Base-by-base conservation (phyloP, 2,113 vertebrate species). In the Todiramphus saurophagus region DNA sequence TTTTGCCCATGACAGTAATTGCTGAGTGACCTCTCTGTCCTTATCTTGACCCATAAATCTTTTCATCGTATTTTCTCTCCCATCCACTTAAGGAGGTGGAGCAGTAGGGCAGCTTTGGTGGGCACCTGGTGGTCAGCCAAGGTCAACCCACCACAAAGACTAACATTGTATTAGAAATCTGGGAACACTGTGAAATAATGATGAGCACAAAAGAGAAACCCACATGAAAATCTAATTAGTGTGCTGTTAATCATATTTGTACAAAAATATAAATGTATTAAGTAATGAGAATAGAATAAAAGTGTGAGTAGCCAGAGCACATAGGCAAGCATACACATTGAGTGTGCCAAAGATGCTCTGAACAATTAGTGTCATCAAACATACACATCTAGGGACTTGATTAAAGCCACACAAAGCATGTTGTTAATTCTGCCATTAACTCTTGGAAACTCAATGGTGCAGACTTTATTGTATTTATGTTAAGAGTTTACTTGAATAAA, bases 91-190 rank as follows among this genome's bases (percentile, higher is more conserved):
- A 96, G 21, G 41, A 46, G 5, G 9, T 3, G 3, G 35, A 85
- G 33, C 25, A 35, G 50, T 5, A 78, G 14, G 37, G 16, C 0
- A 24, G 0, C 21, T 15, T 63, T 73, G 16, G 33, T 48, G 17
- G 74, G 21, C 30, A 64, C 11, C 50, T 84, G 78, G 73, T 6
- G 5, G 14, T 9, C 44, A 74, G 25, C 44, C 91, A 78, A 68
- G 33, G 23, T 51, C 74, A 90, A 51, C 25, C 14, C 50, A 58
- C 25, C 35, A 90, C 16, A 33, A 74, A 78, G 59, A 55, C 7
- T 44, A 41, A 81, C 6, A 58, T 21, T 74, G 20, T 37, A 9
- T 58, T 66, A 14, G 10, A 87, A 89, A 84, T 94, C 84, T 62
- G 50, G 68, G 59, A 89, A 69, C 5, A 27, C 1, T 70, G 46